Conservation (phyloP, 2,888 invertebrate genomes). For the Eupithecia vulgata region DNA sequence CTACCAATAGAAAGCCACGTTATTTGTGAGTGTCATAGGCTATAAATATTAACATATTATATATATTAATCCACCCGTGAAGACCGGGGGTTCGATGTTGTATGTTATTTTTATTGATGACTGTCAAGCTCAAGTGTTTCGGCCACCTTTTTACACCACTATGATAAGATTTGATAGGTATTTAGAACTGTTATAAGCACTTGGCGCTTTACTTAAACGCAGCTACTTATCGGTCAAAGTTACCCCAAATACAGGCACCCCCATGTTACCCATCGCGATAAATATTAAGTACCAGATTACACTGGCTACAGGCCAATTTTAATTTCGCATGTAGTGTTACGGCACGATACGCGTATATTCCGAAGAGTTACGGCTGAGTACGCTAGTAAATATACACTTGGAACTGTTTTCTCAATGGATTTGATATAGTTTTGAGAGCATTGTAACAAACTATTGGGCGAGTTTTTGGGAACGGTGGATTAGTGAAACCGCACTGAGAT, state of each 20-base stretch:
- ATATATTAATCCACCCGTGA: too few species aligned
- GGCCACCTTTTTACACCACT: too few species aligned
- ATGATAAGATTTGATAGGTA: too few species aligned
- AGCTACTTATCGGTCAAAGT: neutral
- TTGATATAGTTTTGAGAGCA: neutral
- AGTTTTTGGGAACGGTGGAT: neutral
- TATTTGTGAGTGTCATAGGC: too few species aligned
- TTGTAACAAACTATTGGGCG: neutral
- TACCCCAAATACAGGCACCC: neutral
- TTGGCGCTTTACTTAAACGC: neutral
- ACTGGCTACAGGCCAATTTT: constrained; percentile 76
- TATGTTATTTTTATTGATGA: too few species aligned
- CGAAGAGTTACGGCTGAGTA: constrained; percentile 53
- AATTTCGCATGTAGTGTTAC: constrained; percentile 68
- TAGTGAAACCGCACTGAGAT: neutral
- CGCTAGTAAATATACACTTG: constrained; percentile 24
- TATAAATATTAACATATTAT: too few species aligned
- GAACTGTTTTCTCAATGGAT: neutral
- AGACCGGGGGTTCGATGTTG: too few species aligned
- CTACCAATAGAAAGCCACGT: too few species aligned
- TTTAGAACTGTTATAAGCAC: neutral
- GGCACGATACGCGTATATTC: constrained; percentile 55
- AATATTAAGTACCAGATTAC: constrained; percentile 69
- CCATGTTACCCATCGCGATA: constrained; percentile 41
- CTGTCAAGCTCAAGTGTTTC: too few species aligned